phyloP scores from a whole-genome alignment of 2,797 vertebrate species.

The Sebastes minor region DNA sequence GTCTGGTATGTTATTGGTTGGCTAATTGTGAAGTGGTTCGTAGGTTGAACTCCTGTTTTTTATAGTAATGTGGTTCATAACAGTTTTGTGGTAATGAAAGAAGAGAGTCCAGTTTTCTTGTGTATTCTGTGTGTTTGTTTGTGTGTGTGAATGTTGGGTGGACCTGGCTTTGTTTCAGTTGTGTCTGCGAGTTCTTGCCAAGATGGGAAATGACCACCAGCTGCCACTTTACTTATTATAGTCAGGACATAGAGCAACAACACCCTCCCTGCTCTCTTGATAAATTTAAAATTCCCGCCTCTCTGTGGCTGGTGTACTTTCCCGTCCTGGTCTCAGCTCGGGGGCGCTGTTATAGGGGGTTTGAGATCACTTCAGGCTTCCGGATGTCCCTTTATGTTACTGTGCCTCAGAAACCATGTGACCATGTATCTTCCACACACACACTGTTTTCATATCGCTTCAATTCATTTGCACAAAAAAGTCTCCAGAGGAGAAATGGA shows the following conservation, averaged over 20 bases:
- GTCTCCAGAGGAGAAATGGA: conserved; percentile 32
- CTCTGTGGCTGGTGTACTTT: conserved; percentile 9
- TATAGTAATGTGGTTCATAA: conserved; percentile 40
- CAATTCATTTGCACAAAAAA: conserved; percentile 56
- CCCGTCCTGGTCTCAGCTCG: conserved; percentile 35
- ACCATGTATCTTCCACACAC: conserved; percentile 30
- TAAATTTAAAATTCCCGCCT: neutral
- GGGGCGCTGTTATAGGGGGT: conserved; percentile 19
- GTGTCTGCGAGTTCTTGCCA: conserved; percentile 16
- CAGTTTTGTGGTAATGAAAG: conserved; percentile 51
- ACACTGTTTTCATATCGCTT: conserved; percentile 56
- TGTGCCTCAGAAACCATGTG: conserved; percentile 68
- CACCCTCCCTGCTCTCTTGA: neutral
- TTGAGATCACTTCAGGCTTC: conserved; percentile 69
- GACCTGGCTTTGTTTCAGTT: conserved; percentile 25
- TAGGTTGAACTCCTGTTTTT: conserved; percentile 3
- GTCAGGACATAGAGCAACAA: neutral
- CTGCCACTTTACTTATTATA: neutral
- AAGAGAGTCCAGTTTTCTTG: conserved; percentile 6
- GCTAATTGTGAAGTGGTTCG: conserved; percentile 9
- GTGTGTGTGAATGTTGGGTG: conserved; percentile 11
- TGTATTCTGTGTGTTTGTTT: neutral
- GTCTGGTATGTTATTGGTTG: conserved; percentile 15
- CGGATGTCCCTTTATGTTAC: conserved; percentile 45
- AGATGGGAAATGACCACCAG: conserved; percentile 38